phyloP scores from a whole-genome alignment of 2,797 vertebrate genomes.

The Micromesistius poutassou region DNA sequence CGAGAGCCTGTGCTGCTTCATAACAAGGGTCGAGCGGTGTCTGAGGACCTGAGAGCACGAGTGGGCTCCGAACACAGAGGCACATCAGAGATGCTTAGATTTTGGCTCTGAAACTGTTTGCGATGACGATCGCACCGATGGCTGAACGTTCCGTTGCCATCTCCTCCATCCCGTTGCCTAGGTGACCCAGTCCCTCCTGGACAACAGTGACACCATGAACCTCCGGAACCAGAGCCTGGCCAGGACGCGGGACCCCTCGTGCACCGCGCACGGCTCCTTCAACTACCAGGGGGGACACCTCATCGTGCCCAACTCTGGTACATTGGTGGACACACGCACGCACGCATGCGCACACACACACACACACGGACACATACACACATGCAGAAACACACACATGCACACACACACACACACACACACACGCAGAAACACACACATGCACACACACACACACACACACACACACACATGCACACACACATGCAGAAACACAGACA shows the following conservation, averaged over 20 bases:
- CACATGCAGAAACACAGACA: background rate
- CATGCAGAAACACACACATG: background rate
- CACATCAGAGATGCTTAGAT: no score
- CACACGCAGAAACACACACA: background rate
- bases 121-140: no score
- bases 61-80: no score
- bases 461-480: background rate
- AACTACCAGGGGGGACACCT: slow-evolving; percentile 91
- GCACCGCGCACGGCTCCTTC: slow-evolving; percentile 88
- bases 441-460: background rate
- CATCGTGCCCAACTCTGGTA: slow-evolving; percentile 90
- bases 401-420: background rate
- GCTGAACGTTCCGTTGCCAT: background rate
- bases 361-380: background rate
- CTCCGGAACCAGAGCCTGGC: slow-evolving; percentile 87
- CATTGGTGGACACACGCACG: slow-evolving; percentile 7
- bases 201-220: slow-evolving; percentile 83
- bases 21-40: no score
- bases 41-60: no score
- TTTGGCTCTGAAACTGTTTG: no score
- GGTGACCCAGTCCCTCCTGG: slow-evolving; percentile 87
- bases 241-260: slow-evolving; percentile 85
- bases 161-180: slow-evolving; percentile 10
- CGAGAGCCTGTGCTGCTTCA: no score
- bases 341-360: background rate